Evolutionary conservation across 2,113 vertebrate species (phyloP).

Genomic region (Larimichthys polyactis): DNA sequence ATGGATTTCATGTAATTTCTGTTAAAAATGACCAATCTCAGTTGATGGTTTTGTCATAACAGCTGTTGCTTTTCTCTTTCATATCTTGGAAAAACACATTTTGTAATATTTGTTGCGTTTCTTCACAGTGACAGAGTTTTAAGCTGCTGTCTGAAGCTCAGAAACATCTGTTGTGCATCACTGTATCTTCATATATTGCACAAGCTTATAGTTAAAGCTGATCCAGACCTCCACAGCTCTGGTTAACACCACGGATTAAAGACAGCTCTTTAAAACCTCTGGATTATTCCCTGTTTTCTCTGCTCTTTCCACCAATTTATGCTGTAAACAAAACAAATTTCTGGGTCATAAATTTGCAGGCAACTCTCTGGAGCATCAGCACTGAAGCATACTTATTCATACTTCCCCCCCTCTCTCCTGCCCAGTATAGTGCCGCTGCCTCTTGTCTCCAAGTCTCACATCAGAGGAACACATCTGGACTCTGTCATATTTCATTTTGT

Average conservation of each 20-base stretch:
- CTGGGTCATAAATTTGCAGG: constrained; percentile 71
- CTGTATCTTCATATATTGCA: constrained; percentile 45
- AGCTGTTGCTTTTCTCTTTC: not conserved
- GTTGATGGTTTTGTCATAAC: not conserved
- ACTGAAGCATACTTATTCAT: constrained; percentile 48
- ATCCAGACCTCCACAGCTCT: constrained; percentile 32
- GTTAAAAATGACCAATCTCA: not conserved
- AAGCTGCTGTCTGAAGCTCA: constrained; percentile 39
- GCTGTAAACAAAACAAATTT: constrained; percentile 74
- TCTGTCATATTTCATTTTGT: constrained; percentile 66
- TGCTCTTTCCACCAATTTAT: constrained; percentile 65
- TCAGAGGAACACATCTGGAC: constrained; percentile 71
- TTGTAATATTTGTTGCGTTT: constrained; percentile 32
- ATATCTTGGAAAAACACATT: constrained; percentile 4
- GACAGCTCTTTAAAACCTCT: constrained; percentile 40
- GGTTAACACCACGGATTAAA: constrained; percentile 65
- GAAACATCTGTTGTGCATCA: constrained; percentile 53
- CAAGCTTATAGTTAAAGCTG: constrained; percentile 58
- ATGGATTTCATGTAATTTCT: not conserved
- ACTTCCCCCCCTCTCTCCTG: not conserved
- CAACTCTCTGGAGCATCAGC: constrained; percentile 66
- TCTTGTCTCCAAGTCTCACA: constrained; percentile 48
- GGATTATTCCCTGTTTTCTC: constrained; percentile 65
- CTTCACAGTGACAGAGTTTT: constrained; percentile 15
- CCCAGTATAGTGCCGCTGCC: constrained; percentile 42